phyloP scores from a whole-genome alignment of 1,140 invertebrate species.

The Brachionus calyciflorus region DNA sequence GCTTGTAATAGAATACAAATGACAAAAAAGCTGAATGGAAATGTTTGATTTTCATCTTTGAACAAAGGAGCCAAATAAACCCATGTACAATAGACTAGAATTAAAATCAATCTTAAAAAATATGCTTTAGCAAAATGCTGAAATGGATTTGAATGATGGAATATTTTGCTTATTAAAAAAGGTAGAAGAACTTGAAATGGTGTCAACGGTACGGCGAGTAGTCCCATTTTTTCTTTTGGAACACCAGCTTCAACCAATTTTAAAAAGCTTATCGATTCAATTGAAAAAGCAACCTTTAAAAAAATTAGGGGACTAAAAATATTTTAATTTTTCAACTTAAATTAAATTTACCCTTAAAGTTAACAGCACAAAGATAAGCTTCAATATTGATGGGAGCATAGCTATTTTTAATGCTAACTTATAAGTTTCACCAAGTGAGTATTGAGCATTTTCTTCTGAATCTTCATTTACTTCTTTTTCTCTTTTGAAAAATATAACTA shows the following conservation, averaged over 20 bases:
- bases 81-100: background rate
- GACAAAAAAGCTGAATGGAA: background rate
- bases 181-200: constrained; percentile 92
- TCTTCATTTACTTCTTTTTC: background rate
- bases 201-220: constrained; percentile 82
- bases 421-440: constrained; percentile 12
- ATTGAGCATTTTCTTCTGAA: background rate
- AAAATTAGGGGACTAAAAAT: background rate
- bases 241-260: constrained; percentile 92
- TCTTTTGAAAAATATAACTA: constrained; percentile 29
- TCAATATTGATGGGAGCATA: constrained; percentile 70
- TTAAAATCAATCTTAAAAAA: background rate
- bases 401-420: constrained; percentile 38
- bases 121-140: constrained; percentile 80
- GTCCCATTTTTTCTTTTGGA: constrained; percentile 86
- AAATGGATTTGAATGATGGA: constrained; percentile 79
- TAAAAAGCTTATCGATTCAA: constrained; percentile 84
- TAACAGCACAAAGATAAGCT: constrained; percentile 74
- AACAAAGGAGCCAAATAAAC: constrained; percentile 22
- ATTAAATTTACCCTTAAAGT: constrained; percentile 82
- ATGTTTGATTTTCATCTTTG: background rate
- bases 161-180: constrained; percentile 79
- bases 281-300: constrained; percentile 57
- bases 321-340: constrained; percentile 65
- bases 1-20: constrained; percentile 22